Evolutionary conservation across 2,888 invertebrate genomes (phyloP).

Genomic region (Nysson spinosus): DNA sequence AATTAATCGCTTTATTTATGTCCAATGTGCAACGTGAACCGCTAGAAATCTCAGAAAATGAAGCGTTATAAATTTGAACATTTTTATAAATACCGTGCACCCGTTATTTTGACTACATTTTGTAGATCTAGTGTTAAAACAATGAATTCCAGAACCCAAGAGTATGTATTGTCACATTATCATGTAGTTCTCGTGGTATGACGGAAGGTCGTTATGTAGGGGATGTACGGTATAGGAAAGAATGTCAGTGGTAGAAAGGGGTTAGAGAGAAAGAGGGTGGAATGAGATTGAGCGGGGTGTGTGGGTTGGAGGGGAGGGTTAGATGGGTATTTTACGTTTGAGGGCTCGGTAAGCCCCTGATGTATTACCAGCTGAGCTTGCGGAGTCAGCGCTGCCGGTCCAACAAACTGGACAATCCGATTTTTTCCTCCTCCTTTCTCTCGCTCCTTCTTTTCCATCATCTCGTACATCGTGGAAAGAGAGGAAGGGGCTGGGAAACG

Average conservation of each 20-base stretch:
- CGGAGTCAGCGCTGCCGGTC: constrained; percentile 70
- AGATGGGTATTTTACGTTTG: constrained; percentile 70
- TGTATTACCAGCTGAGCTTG: constrained; percentile 72
- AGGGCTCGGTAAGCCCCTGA: constrained; percentile 70
- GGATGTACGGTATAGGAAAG: constrained; percentile 20
- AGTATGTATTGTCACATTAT: neutral
- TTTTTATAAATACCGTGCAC: no score
- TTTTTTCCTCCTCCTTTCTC: constrained; percentile 36
- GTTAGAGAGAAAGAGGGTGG: constrained; percentile 1
- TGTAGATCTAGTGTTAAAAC: no score
- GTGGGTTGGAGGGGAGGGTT: constrained; percentile 40
- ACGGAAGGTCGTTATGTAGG: constrained; percentile 37
- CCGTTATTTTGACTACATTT: no score
- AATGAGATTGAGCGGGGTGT: neutral
- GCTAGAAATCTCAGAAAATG: no score
- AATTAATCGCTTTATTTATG: no score
- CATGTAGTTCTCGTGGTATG: neutral
- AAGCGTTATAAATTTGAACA: no score
- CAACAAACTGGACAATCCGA: constrained; percentile 60
- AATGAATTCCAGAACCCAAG: no score
- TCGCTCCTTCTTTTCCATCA: neutral
- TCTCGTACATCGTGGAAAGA: neutral
- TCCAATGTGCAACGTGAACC: no score
- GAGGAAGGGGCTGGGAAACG: constrained; percentile 6
- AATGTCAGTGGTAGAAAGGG: constrained; percentile 14